Base-by-base conservation (phyloP, 2,797 vertebrate genomes). In the Loris lydekkerianus region DNA sequence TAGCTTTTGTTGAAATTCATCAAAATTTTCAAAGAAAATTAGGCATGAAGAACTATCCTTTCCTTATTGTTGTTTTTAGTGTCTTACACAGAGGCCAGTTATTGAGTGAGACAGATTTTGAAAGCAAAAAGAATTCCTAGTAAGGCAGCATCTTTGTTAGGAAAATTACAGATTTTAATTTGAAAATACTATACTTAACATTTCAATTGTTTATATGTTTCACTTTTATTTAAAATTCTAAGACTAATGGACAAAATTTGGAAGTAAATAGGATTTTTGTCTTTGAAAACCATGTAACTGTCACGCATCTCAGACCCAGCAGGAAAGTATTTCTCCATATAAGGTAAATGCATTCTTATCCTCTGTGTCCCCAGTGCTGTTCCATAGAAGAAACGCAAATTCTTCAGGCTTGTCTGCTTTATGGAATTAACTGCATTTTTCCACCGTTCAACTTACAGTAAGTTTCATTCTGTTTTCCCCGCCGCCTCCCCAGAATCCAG, bases 361-460 rank as follows among this genome's bases (percentile, higher is more conserved):
- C 82, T 73, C 23, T 70, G 11, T 25, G 88, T 77, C 40, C 93
- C 31, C 25, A 78, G 15, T 21, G 21, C 17, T 81, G 56, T 63
- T 78, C 29, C 69, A 40, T 76, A 10, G 60, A 60, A 77, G 53
- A 93, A 70, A 17, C 43, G 86, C 77, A 40, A 37, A 21, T 15
- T 4, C 29, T 91, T 34, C 0, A 84, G 29, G n/a, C 43, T 70
- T 58, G 56, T 73, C 15, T 84, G 49, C 53, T 78, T 87, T 29
- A 75, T 72, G 37, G 81, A 92, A 94, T 95, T 89, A 87, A 77
- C 84, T 89, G 3, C 65, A 85, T 84, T 86, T 90, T 96, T 46
- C 84, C 73, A 89, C 17, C 87, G 2, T 84, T 94, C 27, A 23
- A 34, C 46, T 94, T 85, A 63, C 1, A 81, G 49, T 82, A 34